phyloP scores from a whole-genome alignment of 2,113 vertebrate genomes.

The Shinisaurus crocodilurus region DNA sequence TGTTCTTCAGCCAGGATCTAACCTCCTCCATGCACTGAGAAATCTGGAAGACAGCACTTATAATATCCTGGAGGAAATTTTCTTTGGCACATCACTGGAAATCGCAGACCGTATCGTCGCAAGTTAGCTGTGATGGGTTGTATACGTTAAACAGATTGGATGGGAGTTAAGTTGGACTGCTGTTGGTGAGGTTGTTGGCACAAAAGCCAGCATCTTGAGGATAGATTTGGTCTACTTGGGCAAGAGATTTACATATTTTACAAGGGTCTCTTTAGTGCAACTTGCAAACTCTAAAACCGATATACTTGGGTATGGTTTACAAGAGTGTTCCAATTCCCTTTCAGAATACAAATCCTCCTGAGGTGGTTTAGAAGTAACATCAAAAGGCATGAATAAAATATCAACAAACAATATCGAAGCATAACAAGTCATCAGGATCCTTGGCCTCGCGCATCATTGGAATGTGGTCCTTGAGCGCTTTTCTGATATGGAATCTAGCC shows the following conservation, averaged over 20 bases:
- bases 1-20: constrained; percentile 64
- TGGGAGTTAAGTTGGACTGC: constrained; percentile 14
- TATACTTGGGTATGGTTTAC: background rate
- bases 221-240: background rate
- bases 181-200: constrained; percentile 28
- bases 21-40: constrained; percentile 51
- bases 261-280: background rate
- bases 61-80: constrained; percentile 25
- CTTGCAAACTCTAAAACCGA: background rate
- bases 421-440: background rate
- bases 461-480: no score
- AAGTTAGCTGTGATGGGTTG: constrained; percentile 20
- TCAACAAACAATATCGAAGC: background rate
- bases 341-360: background rate
- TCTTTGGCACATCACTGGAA: constrained; percentile 55
- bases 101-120: constrained; percentile 38
- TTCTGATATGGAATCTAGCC: no score
- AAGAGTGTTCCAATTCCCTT: no score
- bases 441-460: no score
- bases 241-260: constrained; percentile 5
- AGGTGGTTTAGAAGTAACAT: background rate
- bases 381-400: background rate
- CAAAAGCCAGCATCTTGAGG: background rate
- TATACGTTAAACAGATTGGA: constrained; percentile 49
- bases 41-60: constrained; percentile 59